Evolutionary conservation across 1,140 invertebrate genomes (phyloP).

Genomic region (Charaxes varanes): DNA sequence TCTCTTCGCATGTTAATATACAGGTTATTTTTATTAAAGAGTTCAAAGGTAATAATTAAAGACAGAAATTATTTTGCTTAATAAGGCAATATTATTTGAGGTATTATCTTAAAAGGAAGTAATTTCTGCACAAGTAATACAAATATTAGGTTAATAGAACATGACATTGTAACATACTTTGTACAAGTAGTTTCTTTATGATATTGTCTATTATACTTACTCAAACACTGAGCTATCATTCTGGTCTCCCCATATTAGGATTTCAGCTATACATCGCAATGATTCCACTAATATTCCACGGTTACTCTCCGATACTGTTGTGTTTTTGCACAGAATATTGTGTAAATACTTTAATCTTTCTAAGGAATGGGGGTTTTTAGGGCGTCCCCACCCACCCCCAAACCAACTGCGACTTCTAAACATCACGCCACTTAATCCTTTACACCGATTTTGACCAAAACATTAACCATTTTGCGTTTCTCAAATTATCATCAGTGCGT

Average conservation of each 20-base stretch:
- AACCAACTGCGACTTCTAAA: conserved; percentile 92
- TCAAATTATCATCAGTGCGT: conserved; percentile 29
- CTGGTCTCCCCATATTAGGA: conserved; percentile 99
- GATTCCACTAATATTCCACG: conserved; percentile 97
- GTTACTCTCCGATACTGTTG: conserved; percentile 96
- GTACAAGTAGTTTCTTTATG: conserved; percentile 2
- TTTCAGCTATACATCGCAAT: conserved; percentile 97
- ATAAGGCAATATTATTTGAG: no score
- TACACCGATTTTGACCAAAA: conserved; percentile 25
- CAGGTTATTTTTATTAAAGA: no score
- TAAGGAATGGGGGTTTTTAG: conserved; percentile 96
- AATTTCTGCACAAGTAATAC: neutral
- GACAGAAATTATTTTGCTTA: no score
- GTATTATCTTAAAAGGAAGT: no score
- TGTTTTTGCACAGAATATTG: conserved; percentile 96
- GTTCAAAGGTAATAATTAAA: no score
- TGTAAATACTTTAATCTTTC: conserved; percentile 98
- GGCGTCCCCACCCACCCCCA: conserved; percentile 89
- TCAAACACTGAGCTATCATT: conserved; percentile 99
- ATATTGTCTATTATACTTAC: conserved; percentile 77
- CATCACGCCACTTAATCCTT: conserved; percentile 70
- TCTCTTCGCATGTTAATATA: no score
- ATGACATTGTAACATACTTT: neutral
- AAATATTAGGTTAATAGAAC: neutral
- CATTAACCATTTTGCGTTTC: conserved; percentile 31